phyloP scores from a whole-genome alignment of 2,888 invertebrate species.

The Chironomus tentans region DNA sequence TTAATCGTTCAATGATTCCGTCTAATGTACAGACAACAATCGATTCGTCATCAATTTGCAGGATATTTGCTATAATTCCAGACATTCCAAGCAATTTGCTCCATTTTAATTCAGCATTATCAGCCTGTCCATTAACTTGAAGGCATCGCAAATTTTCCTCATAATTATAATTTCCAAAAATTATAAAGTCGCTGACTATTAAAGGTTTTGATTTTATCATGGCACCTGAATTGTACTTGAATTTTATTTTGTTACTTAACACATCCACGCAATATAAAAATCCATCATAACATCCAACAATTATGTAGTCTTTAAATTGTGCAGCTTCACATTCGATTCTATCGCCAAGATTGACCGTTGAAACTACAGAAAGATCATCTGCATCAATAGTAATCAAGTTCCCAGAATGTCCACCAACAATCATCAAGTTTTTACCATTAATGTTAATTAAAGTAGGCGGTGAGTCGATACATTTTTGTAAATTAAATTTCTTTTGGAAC shows the following conservation, averaged over 20 bases:
- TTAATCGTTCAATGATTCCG: constrained; percentile 45
- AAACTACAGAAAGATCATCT: constrained; percentile 45
- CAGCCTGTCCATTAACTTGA: constrained; percentile 29
- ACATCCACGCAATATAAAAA: constrained; percentile 56
- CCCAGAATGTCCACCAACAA: constrained; percentile 68
- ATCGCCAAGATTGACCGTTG: constrained; percentile 49
- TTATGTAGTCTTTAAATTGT: constrained; percentile 44
- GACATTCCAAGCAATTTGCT: constrained; percentile 40
- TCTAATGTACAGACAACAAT: constrained; percentile 47
- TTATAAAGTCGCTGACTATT: constrained; percentile 54
- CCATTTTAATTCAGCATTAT: constrained; percentile 33
- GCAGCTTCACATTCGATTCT: constrained; percentile 62
- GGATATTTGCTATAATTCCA: constrained; percentile 46
- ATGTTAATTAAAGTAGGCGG: constrained; percentile 51
- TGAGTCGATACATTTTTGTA: constrained; percentile 76
- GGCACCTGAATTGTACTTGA: constrained; percentile 48
- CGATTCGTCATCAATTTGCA: constrained; percentile 33
- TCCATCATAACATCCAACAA: constrained; percentile 72
- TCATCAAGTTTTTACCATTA: constrained; percentile 39
- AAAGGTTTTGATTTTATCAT: constrained; percentile 45
- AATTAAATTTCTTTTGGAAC: constrained; percentile 41
- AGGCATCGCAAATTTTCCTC: constrained; percentile 36
- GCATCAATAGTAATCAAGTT: constrained; percentile 52
- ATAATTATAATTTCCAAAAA: constrained; percentile 47
- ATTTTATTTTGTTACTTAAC: constrained; percentile 41